phyloP scores from a whole-genome alignment of 1,140 invertebrate species.

The Heliconius hermathena region DNA sequence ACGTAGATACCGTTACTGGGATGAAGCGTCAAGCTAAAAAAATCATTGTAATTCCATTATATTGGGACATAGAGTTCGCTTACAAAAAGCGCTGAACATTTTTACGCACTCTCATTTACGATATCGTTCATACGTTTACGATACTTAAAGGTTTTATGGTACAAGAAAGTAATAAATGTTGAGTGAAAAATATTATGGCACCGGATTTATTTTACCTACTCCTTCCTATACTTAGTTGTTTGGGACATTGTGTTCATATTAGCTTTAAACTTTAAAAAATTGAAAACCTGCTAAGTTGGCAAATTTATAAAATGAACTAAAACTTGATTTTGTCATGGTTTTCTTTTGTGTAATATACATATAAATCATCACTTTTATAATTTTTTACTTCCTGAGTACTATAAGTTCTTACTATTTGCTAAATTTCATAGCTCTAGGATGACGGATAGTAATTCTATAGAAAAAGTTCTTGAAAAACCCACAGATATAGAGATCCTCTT shows the following conservation, averaged over 20 bases:
- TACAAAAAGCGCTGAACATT: conserved; percentile 27
- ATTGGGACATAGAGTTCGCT: not conserved
- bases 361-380: too few relatives aligned
- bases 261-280: not conserved
- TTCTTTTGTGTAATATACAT: too few relatives aligned
- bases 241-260: not conserved
- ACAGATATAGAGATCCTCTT: not conserved
- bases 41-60: not conserved
- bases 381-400: too few relatives aligned
- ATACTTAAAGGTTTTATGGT: conserved; percentile 36
- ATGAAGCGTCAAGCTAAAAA: too few relatives aligned
- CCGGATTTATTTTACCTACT: not conserved
- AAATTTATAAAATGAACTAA: too few relatives aligned
- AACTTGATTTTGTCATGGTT: too few relatives aligned
- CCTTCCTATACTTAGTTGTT: not conserved
- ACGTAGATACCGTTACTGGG: too few relatives aligned
- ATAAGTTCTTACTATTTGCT: too few relatives aligned
- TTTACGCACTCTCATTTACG: conserved; percentile 35
- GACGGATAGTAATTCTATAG: too few relatives aligned
- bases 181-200: conserved; percentile 24
- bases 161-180: conserved; percentile 32
- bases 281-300: too few relatives aligned
- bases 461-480: not conserved
- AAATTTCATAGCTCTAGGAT: too few relatives aligned
- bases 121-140: conserved; percentile 33